Conservation (phyloP, 1,140 invertebrate species). For the Piezodorus guildinii region DNA sequence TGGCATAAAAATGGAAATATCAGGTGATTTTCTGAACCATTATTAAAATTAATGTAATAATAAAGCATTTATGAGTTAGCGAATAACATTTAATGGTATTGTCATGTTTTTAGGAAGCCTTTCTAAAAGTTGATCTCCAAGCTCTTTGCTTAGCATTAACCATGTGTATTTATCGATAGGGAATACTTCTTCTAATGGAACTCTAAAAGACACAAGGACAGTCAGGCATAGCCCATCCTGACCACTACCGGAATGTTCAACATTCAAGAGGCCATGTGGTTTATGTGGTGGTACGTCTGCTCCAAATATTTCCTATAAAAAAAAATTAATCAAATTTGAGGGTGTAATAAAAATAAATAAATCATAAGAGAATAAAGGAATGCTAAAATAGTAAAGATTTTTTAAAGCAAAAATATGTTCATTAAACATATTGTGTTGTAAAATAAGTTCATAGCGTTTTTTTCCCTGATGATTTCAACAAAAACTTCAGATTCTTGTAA, state of each 20-base stretch:
- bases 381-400: too few species aligned
- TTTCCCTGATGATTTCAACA: too few species aligned
- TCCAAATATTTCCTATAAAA: conserved; percentile 66
- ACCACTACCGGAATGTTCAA: conserved; percentile 44
- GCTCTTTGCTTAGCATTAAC: conserved; percentile 59
- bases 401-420: too few species aligned
- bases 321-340: background rate
- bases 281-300: conserved; percentile 71
- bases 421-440: too few species aligned
- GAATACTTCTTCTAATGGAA: conserved; percentile 71
- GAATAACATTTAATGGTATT: conserved; percentile 67
- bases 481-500: too few species aligned
- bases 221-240: conserved; percentile 72
- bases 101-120: conserved; percentile 63
- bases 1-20: too few species aligned
- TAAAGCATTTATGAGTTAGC: conserved; percentile 36
- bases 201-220: conserved; percentile 69
- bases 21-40: background rate
- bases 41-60: background rate
- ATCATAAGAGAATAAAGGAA: too few species aligned
- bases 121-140: conserved; percentile 54
- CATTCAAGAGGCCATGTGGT: conserved; percentile 65
- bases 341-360: too few species aligned
- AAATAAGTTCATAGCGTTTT: too few species aligned
- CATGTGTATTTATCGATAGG: conserved; percentile 80